Base-by-base conservation (phyloP, 2,113 vertebrate genomes). In the Laterallus jamaicensis region DNA sequence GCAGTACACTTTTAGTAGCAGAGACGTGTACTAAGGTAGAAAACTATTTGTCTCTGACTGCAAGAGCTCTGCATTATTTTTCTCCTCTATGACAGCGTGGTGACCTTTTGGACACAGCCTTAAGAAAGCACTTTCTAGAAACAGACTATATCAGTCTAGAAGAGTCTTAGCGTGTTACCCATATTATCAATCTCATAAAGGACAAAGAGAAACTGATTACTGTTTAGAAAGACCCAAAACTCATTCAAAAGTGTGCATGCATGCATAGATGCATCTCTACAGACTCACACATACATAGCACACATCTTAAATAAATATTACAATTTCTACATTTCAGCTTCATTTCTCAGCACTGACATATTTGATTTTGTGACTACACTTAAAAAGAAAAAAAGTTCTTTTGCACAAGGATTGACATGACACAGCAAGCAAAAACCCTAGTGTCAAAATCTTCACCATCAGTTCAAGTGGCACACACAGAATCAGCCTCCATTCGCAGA, bases 21-120 rank as follows among this genome's bases (percentile, higher is more conserved):
- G 69, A 90, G 76, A 84, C 60, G 55, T 88, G 75, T 86, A 96
- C 73, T 70, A 89, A 92, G 67, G 60, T 89, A 82, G 85, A 92
- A 95, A 94, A 86, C 82, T 93, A 92, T 92, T 94, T 92, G 71
- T 91, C 86, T 92, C 76, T 82, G 87, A 79, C 64, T 60, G 68
- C 52, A 88, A 92, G 54, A 93, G n/a, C 78, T 88, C 84, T 90
- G 32, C 85, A 75, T 91, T 91, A 77, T 92, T 82, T 88, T 92
- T 66, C 68, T 77, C 50, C 39, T 90, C 60, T 64, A 1, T 66
- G 69, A 62, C 69, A 79, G 70, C 25, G 74, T 50, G n/a, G 52
- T 58, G 83, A 92, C 90, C 83, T 90, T 95, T 94, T 32, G 37
- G 44, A 90, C 59, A 83, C 16, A 92, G 80, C 32, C 88, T 81